Percentiles rank a stretch among this genome's conserved stretches.
These are phyloP conservation scores for Sciurus niger DNA, from an alignment of 2,113 vertebrate species.

Conservation along the genomic window DNA sequence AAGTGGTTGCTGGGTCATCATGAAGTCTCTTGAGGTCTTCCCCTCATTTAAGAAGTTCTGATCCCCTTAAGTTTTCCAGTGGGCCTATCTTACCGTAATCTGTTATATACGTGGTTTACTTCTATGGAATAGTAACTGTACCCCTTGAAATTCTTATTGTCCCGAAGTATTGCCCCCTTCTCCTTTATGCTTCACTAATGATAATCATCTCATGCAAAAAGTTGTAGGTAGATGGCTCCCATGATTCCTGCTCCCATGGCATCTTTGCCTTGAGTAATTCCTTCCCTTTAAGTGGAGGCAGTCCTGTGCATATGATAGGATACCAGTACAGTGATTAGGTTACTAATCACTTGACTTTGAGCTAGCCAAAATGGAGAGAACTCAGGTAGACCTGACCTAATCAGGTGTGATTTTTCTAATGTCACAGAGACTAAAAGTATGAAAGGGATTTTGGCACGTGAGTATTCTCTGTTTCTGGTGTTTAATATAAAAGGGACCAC, in stretches of 20 bases:
- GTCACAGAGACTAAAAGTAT: background rate
- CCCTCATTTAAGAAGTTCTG: background rate
- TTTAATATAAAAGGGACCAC: background rate
- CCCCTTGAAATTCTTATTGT: background rate
- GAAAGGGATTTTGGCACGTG: background rate
- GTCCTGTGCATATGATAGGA: background rate
- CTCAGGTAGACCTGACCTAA: background rate
- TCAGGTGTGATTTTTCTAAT: background rate
- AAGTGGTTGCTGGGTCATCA: background rate
- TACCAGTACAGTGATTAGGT: background rate
- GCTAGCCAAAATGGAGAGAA: background rate
- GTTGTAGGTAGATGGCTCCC: background rate
- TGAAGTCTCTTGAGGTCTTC: background rate
- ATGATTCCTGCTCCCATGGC: background rate
- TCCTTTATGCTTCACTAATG: background rate
- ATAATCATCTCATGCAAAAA: background rate
- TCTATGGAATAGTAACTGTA: background rate
- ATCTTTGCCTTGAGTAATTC: fast-evolving
- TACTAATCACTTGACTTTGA: background rate
- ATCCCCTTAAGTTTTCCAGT: background rate
- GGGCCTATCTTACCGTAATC: background rate
- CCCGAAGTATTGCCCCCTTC: background rate
- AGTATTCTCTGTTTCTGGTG: background rate
- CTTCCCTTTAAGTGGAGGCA: background rate
- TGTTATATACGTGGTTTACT: background rate